Conservation (phyloP, 2,888 invertebrate species). For the Ernsta delagoae region DNA sequence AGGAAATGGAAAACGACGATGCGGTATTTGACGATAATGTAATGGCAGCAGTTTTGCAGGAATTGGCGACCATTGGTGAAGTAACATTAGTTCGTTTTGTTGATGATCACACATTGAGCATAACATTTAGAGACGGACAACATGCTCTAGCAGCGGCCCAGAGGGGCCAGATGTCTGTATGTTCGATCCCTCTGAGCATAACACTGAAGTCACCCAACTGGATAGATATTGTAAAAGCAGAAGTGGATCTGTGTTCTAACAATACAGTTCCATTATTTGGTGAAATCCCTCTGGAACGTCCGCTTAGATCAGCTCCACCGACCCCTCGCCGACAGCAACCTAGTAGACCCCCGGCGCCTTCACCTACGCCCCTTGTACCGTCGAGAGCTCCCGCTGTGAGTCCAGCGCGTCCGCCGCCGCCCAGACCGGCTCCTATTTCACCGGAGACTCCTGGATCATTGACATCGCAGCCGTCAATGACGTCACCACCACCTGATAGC, state of each 20-base stretch:
- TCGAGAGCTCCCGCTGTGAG: constrained; percentile 77
- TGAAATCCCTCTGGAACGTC: constrained; percentile 64
- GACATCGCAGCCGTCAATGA: constrained; percentile 62
- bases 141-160: constrained; percentile 91
- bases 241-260: constrained; percentile 93
- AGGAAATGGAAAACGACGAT: constrained; percentile 73
- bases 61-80: constrained; percentile 93
- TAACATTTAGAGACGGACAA: constrained; percentile 96
- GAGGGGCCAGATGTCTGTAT: constrained; percentile 85
- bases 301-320: constrained; percentile 75
- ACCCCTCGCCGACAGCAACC: constrained; percentile 82
- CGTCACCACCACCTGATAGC: constrained; percentile 83
- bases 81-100: constrained; percentile 96
- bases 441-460: constrained; percentile 74
- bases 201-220: constrained; percentile 94
- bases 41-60: constrained; percentile 91
- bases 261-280: constrained; percentile 92
- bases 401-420: constrained; percentile 85
- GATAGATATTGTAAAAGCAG: constrained; percentile 92
- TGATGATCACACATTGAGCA: constrained; percentile 92
- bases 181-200: constrained; percentile 88
- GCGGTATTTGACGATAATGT: constrained; percentile 92
- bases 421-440: constrained; percentile 83
- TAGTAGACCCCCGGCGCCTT: constrained; percentile 86
- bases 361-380: constrained; percentile 77